phyloP scores from a whole-genome alignment of 2,888 invertebrate species.

The Oegoconia quadripuncta region DNA sequence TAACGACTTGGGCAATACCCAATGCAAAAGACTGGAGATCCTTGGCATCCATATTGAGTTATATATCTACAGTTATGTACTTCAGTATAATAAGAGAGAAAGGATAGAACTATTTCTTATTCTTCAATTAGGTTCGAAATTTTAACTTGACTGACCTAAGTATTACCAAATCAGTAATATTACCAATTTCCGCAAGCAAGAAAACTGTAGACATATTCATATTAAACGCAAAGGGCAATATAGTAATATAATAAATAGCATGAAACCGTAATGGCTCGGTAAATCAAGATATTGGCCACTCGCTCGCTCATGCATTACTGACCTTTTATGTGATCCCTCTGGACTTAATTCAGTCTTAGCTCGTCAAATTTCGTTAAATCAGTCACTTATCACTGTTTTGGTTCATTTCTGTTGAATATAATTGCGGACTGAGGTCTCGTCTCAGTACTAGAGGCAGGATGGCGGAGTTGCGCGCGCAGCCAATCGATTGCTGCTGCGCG shows the following conservation, averaged over 20 bases:
- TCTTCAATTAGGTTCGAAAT: no score
- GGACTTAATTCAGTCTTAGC: slow-evolving; percentile 3
- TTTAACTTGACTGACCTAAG: no score
- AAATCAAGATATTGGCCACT: neutral
- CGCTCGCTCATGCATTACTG: slow-evolving; percentile 27
- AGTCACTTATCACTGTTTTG: slow-evolving; percentile 66
- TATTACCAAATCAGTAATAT: no score
- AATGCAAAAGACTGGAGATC: no score
- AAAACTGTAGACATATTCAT: neutral
- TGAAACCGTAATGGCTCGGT: slow-evolving; percentile 7
- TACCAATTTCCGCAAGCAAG: no score
- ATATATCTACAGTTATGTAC: no score
- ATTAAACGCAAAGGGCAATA: slow-evolving; percentile 26
- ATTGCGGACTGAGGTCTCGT: slow-evolving; percentile 56
- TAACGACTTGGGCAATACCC: no score
- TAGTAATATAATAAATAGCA: no score
- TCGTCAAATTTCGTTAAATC: slow-evolving; percentile 33
- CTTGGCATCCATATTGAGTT: no score
- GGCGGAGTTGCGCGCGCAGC: slow-evolving; percentile 69
- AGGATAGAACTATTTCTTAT: no score
- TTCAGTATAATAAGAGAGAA: no score
- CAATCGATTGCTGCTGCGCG: slow-evolving; percentile 73
- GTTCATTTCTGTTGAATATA: slow-evolving; percentile 71
- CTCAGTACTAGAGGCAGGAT: slow-evolving; percentile 55
- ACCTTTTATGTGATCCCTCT: slow-evolving; percentile 38